Conservation (phyloP, 2,113 vertebrate genomes). For the Nematolebias whitei region DNA sequence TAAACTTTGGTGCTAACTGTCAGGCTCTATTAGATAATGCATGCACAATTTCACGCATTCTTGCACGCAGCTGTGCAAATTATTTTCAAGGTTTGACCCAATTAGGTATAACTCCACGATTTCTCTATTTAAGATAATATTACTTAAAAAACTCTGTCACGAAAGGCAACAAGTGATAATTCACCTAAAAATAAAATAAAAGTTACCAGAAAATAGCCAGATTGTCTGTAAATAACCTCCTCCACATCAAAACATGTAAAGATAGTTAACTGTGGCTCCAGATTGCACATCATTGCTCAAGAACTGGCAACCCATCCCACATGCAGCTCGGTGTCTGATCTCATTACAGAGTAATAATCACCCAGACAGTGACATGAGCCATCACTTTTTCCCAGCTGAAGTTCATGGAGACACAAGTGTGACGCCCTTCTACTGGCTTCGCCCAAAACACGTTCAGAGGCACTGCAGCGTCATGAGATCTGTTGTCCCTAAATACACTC, state of each 20-base stretch:
- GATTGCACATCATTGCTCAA: constrained; percentile 48
- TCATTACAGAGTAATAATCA: constrained; percentile 43
- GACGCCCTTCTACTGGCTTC: constrained; percentile 36
- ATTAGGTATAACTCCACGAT: no score
- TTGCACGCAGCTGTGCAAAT: no score
- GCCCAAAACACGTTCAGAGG: constrained; percentile 28
- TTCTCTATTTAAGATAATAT: no score
- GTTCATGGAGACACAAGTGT: constrained; percentile 49
- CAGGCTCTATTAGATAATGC: no score
- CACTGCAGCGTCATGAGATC: constrained; percentile 40
- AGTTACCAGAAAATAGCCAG: constrained; percentile 16
- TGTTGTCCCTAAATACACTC: constrained; percentile 32
- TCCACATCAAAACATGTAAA: constrained; percentile 41
- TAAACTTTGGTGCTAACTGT: no score
- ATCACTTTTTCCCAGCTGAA: constrained; percentile 34
- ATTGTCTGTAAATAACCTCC: constrained; percentile 14
- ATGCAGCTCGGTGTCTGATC: constrained; percentile 24
- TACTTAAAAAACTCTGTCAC: background rate
- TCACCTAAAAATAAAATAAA: constrained; percentile 38
- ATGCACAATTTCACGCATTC: no score
- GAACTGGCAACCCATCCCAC: constrained; percentile 20
- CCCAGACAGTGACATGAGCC: constrained; percentile 10
- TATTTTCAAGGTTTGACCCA: no score
- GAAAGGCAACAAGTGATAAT: constrained; percentile 42
- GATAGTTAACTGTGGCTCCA: constrained; percentile 40